Evolutionary conservation across 1,140 invertebrate species (phyloP), one percentile per base, ranked within the genome.

Genomic region (Solenopsis fugax): DNA sequence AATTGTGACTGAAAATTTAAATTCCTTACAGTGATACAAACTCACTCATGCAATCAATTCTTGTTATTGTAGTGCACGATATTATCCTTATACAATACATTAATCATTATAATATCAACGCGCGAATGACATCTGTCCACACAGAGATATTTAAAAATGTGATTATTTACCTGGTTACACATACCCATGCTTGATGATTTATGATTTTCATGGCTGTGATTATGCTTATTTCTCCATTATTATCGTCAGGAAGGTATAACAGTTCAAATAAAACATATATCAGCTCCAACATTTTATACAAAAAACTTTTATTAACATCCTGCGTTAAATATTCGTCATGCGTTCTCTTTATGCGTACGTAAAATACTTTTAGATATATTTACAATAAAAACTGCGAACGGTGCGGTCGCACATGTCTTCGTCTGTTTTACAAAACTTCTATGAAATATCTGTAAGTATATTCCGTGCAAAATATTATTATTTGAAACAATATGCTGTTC

Each of bases 241-340:
- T 62, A 18, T 1, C 13, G 13, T 54, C 37, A 41, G 37, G 13
- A 60, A 60, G 56, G 29, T 73, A 52, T 2, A 34, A 50, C 2
- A 75, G 3, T n/a, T 45, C 12, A 34, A 81, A 84, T 58, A 67
- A 10, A 60, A 18, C 9, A 56, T 5, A 34, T 56, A 54, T 12
- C 12, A 60, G 56, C 16, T 7, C 12, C 10, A 62, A 56, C 2
- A 16, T 69, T 78, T 71, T 71, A 71, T 87, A 89, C 52, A 24
- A 86, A 90, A 90, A 85, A 89, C 54, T 89, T 90, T 90, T 90
- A 87, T 90, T 89, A 84, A 71, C 54, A 87, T 45, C n/a, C 29
- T 65, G 48, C 58, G 18, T 78, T 78, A 65, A 48, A 65, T 52
- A 21, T 77, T 77, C 13, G 21, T 64, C 41, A 72, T 45, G 37